These are phyloP conservation scores for Heptranchias perlo DNA, from an alignment of 2,113 vertebrate genomes.

Conservation along the genomic window DNA sequence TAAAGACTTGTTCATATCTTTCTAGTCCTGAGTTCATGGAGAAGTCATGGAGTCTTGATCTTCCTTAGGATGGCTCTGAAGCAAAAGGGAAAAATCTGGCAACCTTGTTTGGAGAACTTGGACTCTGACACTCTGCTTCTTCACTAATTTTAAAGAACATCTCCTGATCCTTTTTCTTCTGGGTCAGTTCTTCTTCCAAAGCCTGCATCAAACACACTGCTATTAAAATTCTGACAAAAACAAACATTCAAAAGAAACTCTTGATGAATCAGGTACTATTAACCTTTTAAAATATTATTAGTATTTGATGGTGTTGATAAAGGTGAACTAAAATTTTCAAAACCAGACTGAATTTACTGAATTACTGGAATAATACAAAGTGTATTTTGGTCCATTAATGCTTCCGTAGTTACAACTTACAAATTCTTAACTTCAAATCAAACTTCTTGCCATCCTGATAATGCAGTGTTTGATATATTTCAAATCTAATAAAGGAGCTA, in stretches of 20 bases:
- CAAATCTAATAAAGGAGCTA: not conserved
- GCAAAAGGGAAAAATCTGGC: slow-evolving; percentile 80
- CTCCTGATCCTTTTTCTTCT: slow-evolving; percentile 84
- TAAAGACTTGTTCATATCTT: not conserved
- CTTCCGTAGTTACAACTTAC: not conserved
- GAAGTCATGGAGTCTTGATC: slow-evolving; percentile 31
- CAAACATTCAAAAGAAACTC: not conserved
- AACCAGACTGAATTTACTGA: not conserved
- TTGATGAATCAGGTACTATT: not conserved
- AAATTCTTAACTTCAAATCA: not conserved
- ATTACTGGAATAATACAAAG: not conserved
- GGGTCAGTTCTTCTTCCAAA: slow-evolving; percentile 81
- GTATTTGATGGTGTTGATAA: not conserved
- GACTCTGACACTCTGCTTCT: slow-evolving; percentile 52
- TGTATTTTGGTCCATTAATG: not conserved
- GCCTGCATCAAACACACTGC: slow-evolving; percentile 54
- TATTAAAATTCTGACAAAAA: not conserved
- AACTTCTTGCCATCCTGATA: not conserved
- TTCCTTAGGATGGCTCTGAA: slow-evolving; percentile 41
- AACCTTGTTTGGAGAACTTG: slow-evolving; percentile 66
- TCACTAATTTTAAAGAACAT: slow-evolving; percentile 78
- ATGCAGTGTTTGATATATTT: not conserved
- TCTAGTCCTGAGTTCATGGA: slow-evolving; percentile 40
- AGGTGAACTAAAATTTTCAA: not conserved
- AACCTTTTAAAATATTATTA: not conserved